Base-by-base conservation (phyloP, 2,888 invertebrate genomes). In the Notocelia uddmanniana region DNA sequence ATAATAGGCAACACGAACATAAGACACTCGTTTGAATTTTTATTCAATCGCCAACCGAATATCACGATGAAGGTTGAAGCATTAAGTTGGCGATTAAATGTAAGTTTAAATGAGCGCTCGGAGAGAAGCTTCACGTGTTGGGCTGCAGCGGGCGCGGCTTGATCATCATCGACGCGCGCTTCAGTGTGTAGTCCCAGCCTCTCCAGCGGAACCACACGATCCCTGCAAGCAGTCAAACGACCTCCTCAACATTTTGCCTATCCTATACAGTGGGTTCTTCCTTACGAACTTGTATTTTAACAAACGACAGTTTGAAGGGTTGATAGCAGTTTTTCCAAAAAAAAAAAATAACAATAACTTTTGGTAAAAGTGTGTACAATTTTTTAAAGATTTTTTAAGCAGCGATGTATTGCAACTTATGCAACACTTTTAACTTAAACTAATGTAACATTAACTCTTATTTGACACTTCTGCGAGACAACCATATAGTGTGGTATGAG, bases 131-230 rank as follows among this genome's bases (percentile, higher is more conserved):
- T 93, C 92, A 94, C 90, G 94, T 92, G 83, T 89, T 92, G 64
- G 93, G 89, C 78, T 89, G 90, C 77, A 95, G 92, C 73, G 96
- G 96, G 89, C 95, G 96, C 50, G 98, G 98, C 85, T 97, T 97
- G 84, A 98, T 98, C 98, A 98, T 97, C 97, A 98, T 98, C 73
- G 96, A 96, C 1, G 98, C 97, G 81, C 96, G 96, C 90, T 98
- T 98, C 76, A 98, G 91, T 19, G 98, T 98, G 92, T 98, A 98
- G 89, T 98, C 98, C 98, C 98, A 98, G 68, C 98, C 98, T 90
- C 97, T 95, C 98, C 98, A 98, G 82, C 98, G 96, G 96, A 98
- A 98, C 98, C 98, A 98, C 8, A 98, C 98, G 79, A 98, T 98
- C 76, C 97, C 97, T 97, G 88, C 74, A 87, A 80, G 37, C 2